Evolutionary conservation across 1,140 invertebrate species (phyloP), one percentile per base, ranked within the genome.

Genomic region (Sycophila sp.): DNA sequence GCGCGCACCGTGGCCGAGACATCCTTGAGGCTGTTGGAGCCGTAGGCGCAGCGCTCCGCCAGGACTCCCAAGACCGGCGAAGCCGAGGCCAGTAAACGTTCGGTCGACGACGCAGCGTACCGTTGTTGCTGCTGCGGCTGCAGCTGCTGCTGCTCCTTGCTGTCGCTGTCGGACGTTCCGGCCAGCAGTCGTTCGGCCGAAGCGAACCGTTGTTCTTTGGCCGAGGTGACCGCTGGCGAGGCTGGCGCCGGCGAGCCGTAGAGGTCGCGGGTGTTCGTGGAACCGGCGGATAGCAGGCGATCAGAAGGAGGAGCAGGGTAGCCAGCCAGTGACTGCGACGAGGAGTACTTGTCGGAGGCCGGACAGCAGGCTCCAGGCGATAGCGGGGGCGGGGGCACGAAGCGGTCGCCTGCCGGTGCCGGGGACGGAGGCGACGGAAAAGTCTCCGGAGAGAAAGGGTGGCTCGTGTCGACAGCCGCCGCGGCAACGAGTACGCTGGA

Each of bases 381-480:
- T 2, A 85, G 68, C 3, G 85, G 85, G 19, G 85, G 85, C 38
- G 84, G 84, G 26, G 84, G 84, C 15, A 86, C 80, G 73, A 86
- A 86, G 5, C 81, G 77, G 47, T 86, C 83, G 32, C 81, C 82
- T 10, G 81, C 77, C 6, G 85, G 85, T 13, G 84, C 85, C 22
- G 85, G 85, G 22, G 85, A 85, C 4, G 85, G 84, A 32, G 85
- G 85, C 15, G 84, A 86, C 15, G 85, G 85, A 67, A 86, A 86
- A 15, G 77, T 82, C 47, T 86, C 85, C 40, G 81, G 62, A 24
- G 78, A 80, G 70, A 85, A 84, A 10, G 80, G 69, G 13, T 76
- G 78, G 10, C 51, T n/a, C 11, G 38, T 22, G 26, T 19, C 8
- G 2, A 62, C n/a, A 5, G 38, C 34, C 2, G 62, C 28, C 7